Evolutionary conservation across 2,888 invertebrate genomes (phyloP).

Genomic region (Dorcus parallelipipedus): DNA sequence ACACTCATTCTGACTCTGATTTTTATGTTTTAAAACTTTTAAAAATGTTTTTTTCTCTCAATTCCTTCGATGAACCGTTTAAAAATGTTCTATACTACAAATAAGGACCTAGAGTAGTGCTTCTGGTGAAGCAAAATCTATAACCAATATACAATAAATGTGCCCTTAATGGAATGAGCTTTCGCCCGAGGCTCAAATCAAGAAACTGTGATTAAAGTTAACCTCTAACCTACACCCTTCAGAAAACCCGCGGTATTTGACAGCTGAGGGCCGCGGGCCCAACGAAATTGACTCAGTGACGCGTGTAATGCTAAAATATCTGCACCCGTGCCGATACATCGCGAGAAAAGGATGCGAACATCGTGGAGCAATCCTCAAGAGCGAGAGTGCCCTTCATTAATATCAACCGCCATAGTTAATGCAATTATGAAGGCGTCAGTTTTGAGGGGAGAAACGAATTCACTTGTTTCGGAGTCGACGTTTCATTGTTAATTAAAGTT

Average conservation of each 20-base stretch:
- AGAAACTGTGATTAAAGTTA: conserved; percentile 31
- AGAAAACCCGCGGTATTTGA: conserved; percentile 31
- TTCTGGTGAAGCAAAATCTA: not conserved
- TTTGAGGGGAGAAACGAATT: conserved; percentile 25
- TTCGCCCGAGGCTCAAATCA: conserved; percentile 22
- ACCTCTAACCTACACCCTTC: conserved; percentile 22
- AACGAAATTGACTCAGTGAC: conserved; percentile 40
- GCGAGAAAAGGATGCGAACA: conserved; percentile 17
- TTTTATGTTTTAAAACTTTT: no score
- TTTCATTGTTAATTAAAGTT: conserved; percentile 36
- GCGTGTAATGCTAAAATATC: conserved; percentile 38
- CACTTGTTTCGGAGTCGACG: conserved; percentile 31
- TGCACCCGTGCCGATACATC: conserved; percentile 20
- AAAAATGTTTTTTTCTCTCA: no score
- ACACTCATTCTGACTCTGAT: no score
- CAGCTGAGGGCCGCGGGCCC: conserved; percentile 34
- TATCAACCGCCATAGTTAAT: conserved; percentile 21
- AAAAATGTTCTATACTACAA: no score
- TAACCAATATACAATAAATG: not conserved
- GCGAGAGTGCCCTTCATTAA: conserved; percentile 22
- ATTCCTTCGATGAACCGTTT: no score
- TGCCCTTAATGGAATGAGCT: conserved; percentile 22
- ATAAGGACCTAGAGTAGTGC: no score
- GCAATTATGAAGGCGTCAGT: conserved; percentile 27
- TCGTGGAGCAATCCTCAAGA: not conserved